These are phyloP conservation scores for Pseudomugil gertrudae DNA, from an alignment of 2,797 vertebrate genomes.

Conservation along the genomic window DNA sequence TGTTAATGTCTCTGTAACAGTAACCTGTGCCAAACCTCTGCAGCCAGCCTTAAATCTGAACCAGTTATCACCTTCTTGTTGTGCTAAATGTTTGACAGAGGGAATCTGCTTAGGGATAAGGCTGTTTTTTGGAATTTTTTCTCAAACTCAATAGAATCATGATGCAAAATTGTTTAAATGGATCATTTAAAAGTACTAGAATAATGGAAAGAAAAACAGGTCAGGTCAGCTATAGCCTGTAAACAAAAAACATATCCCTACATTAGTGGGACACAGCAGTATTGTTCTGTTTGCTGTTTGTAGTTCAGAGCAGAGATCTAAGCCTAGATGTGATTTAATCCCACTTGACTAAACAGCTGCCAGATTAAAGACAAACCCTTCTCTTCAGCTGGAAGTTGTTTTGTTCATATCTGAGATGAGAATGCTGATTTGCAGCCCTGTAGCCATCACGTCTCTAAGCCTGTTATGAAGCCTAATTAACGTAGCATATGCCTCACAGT, in stretches of 20 bases:
- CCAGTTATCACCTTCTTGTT: neutral
- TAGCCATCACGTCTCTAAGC: neutral
- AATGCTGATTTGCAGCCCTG: neutral
- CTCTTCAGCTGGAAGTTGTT: neutral
- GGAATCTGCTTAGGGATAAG: neutral
- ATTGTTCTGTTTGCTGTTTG: constrained; percentile 4
- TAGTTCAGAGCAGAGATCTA: neutral
- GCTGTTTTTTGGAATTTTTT: too few species aligned
- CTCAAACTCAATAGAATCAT: too few species aligned
- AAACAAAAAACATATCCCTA: neutral
- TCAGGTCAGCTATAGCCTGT: neutral
- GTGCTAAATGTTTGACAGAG: constrained; percentile 5
- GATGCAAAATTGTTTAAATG: too few species aligned
- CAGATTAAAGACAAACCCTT: constrained; percentile 15
- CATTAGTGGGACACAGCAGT: neutral
- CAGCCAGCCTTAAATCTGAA: constrained; percentile 6
- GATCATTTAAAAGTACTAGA: too few species aligned
- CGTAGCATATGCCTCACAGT: neutral
- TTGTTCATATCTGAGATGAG: neutral
- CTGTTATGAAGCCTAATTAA: neutral
- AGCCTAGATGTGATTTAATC: constrained; percentile 32
- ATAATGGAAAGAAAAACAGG: neutral
- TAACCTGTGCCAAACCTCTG: neutral
- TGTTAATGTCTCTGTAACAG: neutral
- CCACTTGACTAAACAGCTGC: constrained; percentile 21